These are phyloP conservation scores for Sebastes ruberrimus DNA, from an alignment of 2,797 vertebrate species.

Conservation along the genomic window DNA sequence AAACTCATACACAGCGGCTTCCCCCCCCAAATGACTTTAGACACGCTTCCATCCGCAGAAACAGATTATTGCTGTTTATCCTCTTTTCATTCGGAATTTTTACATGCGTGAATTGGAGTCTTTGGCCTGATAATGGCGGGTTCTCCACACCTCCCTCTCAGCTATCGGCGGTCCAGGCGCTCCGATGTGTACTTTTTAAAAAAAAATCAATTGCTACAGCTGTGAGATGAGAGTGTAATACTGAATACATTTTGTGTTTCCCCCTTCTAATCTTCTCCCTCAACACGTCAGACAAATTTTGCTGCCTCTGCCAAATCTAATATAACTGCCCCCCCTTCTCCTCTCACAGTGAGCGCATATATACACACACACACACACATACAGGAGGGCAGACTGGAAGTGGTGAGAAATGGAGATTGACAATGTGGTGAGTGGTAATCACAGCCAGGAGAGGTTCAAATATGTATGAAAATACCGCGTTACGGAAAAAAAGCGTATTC, in stretches of 20 bases:
- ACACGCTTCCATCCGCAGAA: slow-evolving; percentile 75
- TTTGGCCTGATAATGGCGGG: slow-evolving; percentile 70
- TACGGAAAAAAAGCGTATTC: slow-evolving; percentile 35
- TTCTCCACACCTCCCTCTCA: slow-evolving; percentile 72
- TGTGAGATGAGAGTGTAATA: slow-evolving; percentile 79
- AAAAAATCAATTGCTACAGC: slow-evolving; percentile 81
- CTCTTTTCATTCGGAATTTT: slow-evolving; percentile 73
- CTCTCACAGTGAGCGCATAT: slow-evolving; percentile 20
- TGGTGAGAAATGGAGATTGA: slow-evolving; percentile 66
- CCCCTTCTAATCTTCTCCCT: slow-evolving; percentile 79
- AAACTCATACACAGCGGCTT: slow-evolving; percentile 69
- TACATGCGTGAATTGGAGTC: slow-evolving; percentile 72
- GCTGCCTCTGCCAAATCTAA: slow-evolving; percentile 80
- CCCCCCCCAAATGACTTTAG: slow-evolving; percentile 76
- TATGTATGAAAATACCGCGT: slow-evolving; percentile 73
- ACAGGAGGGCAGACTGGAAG: slow-evolving; percentile 23
- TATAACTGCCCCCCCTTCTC: slow-evolving; percentile 60
- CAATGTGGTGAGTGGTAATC: slow-evolving; percentile 69
- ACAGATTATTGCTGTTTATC: slow-evolving; percentile 81
- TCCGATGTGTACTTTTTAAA: slow-evolving; percentile 68
- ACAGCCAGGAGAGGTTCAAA: slow-evolving; percentile 73
- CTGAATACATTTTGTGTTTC: slow-evolving; percentile 79
- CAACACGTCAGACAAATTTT: slow-evolving; percentile 82
- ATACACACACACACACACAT: neutral
- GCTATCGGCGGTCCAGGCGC: slow-evolving; percentile 57